These are phyloP conservation scores for Macroteleia sp. DNA, from an alignment of 2,888 invertebrate species.

Conservation along the genomic window DNA sequence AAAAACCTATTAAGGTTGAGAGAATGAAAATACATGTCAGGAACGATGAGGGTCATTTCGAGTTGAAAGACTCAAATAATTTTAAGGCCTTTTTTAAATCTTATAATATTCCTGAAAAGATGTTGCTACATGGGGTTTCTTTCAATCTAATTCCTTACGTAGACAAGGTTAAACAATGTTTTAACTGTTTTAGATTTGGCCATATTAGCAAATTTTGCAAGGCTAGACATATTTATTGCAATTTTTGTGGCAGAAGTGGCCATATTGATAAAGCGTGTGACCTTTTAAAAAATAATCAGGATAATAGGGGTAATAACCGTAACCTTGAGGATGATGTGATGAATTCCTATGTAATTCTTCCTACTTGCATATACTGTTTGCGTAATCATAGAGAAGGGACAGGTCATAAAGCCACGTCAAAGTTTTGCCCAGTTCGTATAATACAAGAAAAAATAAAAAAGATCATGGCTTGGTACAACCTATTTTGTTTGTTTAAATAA, in stretches of 20 bases:
- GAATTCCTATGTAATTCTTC: no score
- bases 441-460: background rate
- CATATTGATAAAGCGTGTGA: no score
- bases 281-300: no score
- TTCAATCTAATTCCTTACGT: background rate
- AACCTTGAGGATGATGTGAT: no score
- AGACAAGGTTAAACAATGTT: slow-evolving; percentile 13
- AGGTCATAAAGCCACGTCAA: background rate
- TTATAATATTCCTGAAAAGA: background rate
- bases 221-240: background rate
- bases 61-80: background rate
- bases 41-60: background rate
- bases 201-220: slow-evolving; percentile 5
- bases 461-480: background rate
- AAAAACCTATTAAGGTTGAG: slow-evolving; percentile 9
- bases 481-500: slow-evolving; percentile 31
- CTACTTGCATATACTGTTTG: no score
- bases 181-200: slow-evolving; percentile 16
- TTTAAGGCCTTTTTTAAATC: slow-evolving; percentile 12
- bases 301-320: no score
- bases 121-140: background rate
- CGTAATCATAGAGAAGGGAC: background rate
- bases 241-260: slow-evolving; percentile 2
- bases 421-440: background rate
- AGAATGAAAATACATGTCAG: slow-evolving; percentile 2